phyloP scores from a whole-genome alignment of 37 sponge, comb jelly and placozoan genomes.

The Eunapius fragilis region DNA sequence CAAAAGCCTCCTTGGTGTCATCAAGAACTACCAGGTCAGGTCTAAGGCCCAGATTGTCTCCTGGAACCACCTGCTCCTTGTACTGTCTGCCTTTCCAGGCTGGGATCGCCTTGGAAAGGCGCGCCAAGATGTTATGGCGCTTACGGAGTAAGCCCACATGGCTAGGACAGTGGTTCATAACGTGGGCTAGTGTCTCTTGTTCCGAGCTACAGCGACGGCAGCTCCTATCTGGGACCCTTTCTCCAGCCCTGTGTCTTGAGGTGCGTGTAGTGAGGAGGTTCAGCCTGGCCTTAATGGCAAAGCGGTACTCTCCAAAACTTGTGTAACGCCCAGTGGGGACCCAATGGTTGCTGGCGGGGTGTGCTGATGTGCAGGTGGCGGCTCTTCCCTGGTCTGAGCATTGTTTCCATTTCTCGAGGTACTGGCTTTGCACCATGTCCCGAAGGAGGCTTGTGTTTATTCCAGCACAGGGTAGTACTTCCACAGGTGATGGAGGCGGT shows the following conservation, averaged over 20 bases:
- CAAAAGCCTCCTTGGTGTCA: neutral
- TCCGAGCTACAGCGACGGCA: constrained; percentile 5
- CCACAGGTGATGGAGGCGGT: too few species aligned
- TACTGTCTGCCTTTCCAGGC: neutral
- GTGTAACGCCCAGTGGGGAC: constrained; percentile 22
- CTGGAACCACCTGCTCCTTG: constrained; percentile 8
- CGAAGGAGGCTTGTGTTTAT: neutral
- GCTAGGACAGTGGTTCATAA: constrained; percentile 5
- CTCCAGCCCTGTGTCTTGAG: constrained; percentile 9
- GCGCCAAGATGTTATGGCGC: constrained; percentile 3
- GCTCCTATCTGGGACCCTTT: neutral
- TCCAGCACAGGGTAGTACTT: neutral
- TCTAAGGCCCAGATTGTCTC: neutral
- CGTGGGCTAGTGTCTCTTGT: constrained; percentile 21
- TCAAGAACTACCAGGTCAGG: constrained; percentile 15
- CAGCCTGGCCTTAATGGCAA: constrained; percentile 32
- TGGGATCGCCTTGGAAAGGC: constrained; percentile 6
- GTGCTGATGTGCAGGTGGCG: neutral
- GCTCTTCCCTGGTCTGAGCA: constrained; percentile 43
- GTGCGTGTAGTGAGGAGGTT: constrained; percentile 32
- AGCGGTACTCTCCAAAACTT: constrained; percentile 36
- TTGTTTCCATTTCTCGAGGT: neutral
- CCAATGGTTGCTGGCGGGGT: constrained; percentile 48
- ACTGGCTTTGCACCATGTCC: neutral
- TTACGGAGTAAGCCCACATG: constrained; percentile 1